These are phyloP conservation scores for Poecilia velifera DNA, from an alignment of 2,797 vertebrate species.

Conservation along the genomic window DNA sequence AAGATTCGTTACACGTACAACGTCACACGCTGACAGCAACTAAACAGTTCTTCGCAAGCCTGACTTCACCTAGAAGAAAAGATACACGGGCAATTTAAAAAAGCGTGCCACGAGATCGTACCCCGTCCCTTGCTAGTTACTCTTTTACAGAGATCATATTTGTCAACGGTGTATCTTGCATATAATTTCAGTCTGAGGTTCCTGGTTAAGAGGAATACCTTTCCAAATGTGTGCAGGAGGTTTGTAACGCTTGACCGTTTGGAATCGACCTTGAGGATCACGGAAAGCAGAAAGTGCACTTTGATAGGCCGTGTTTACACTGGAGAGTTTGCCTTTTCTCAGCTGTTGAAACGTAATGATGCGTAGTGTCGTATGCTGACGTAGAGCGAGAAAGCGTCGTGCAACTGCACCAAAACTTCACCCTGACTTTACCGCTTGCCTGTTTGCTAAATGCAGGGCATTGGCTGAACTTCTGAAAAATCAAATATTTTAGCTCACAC, in stretches of 20 bases:
- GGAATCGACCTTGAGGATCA: not conserved
- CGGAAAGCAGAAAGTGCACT: not conserved
- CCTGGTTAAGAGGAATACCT: not conserved
- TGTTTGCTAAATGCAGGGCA: conserved; percentile 3
- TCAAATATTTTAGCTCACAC: conserved; percentile 6
- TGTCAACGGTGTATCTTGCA: not conserved
- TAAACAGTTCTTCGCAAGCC: not conserved
- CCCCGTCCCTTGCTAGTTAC: not conserved
- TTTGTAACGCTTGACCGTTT: not conserved
- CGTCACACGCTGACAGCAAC: not conserved
- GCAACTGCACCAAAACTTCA: not conserved
- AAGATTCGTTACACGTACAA: not conserved
- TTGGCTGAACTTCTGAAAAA: not conserved
- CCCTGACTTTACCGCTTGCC: not conserved
- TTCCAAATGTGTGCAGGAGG: not conserved
- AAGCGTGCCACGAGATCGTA: not conserved
- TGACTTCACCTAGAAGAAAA: not conserved
- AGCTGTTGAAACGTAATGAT: not conserved
- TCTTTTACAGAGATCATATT: not conserved
- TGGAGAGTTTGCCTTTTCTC: not conserved
- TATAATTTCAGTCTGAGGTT: not conserved
- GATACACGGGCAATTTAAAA: not conserved
- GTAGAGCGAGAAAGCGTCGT: not conserved
- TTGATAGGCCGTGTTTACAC: not conserved
- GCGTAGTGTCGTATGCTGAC: not conserved